Evolutionary conservation across 2,888 invertebrate genomes (phyloP), one percentile per base, ranked within the genome.

Genomic region (Bembecia ichneumoniformis): DNA sequence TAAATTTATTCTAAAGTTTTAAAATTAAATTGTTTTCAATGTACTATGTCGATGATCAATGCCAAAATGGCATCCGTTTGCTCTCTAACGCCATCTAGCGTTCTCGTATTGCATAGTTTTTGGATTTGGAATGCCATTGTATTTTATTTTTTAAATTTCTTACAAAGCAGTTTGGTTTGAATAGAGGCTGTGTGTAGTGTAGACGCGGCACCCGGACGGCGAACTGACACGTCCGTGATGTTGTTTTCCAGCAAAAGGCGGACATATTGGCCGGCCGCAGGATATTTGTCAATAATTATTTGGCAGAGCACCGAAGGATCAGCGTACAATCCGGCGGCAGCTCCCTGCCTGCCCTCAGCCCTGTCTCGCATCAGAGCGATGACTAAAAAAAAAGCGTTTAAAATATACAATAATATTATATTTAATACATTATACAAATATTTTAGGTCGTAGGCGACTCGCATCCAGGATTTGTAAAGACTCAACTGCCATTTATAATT

Each of bases 271-370:
- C 87, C 77, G 88, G 87, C 66, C 88, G 88, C 74, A 82, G 88
- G 77, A 87, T 88, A 79, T 88, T 87, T 87, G 87, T 88, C 80
- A 88, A 88, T 87, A 88, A 88, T 88, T 88, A 87, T 87, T 87
- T 88, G 88, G 88, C 88, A 69, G 88, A 88, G 72, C 88, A 88
- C 75, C 83, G 88, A 72, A 82, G 88, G 76, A 88, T 88, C 88
- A 88, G 88, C 87, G 87, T 88, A 69, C 88, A 88, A 74, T 86
- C 87, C 58, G 87, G 87, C 60, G 86, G 82, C 64, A 82, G 83
- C 71, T 86, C 87, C 61, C 72, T 87, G 66, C 87, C 87, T 55
- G 87, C 87, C 49, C 83, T 87, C 80, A 86, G 87, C 75, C 87
- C 87, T 55, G 77, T 82, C 60, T 86, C 87, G 76, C 87, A 83